phyloP scores from a whole-genome alignment of 2,888 invertebrate genomes.

The Oligia fasciuncula region DNA sequence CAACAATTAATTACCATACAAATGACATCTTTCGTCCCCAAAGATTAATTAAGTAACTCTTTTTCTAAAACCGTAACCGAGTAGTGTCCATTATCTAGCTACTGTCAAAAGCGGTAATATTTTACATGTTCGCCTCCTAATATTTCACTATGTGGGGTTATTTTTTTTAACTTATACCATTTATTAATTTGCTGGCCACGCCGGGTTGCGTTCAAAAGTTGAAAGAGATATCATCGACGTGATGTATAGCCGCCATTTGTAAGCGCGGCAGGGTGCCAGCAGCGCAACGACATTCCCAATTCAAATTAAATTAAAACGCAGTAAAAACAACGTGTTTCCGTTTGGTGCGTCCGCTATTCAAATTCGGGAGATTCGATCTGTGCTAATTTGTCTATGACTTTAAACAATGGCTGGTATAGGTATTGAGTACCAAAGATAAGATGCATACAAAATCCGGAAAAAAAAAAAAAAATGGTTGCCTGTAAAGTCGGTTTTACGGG shows the following conservation, averaged over 20 bases:
- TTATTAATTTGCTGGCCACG: conserved; percentile 85
- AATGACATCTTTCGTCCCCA: conserved; percentile 24
- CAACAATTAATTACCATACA: conserved; percentile 34
- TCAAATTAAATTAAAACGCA: conserved; percentile 89
- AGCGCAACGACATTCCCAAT: conserved; percentile 85
- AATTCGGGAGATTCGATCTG: conserved; percentile 86
- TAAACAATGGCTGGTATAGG: conserved; percentile 13
- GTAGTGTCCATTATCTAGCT: conserved; percentile 58
- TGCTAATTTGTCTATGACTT: conserved; percentile 88
- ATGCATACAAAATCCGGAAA: not conserved
- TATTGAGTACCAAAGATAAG: conserved; percentile 5
- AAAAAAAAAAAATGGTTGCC: too few relatives aligned
- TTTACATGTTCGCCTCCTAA: conserved; percentile 72
- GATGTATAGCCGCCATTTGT: conserved; percentile 89
- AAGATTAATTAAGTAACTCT: conserved; percentile 40
- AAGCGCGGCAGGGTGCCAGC: conserved; percentile 84
- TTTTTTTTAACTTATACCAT: conserved; percentile 76
- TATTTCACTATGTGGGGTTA: conserved; percentile 77
- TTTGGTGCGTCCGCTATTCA: conserved; percentile 81
- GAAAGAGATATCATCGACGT: conserved; percentile 89
- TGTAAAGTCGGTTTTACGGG: too few relatives aligned
- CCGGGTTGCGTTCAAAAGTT: conserved; percentile 85
- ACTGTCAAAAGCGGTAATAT: conserved; percentile 56
- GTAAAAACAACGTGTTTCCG: conserved; percentile 89
- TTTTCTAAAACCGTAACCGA: conserved; percentile 33